These are phyloP conservation scores for Morpho deidamia DNA, from an alignment of 2,888 invertebrate species.

Conservation along the genomic window DNA sequence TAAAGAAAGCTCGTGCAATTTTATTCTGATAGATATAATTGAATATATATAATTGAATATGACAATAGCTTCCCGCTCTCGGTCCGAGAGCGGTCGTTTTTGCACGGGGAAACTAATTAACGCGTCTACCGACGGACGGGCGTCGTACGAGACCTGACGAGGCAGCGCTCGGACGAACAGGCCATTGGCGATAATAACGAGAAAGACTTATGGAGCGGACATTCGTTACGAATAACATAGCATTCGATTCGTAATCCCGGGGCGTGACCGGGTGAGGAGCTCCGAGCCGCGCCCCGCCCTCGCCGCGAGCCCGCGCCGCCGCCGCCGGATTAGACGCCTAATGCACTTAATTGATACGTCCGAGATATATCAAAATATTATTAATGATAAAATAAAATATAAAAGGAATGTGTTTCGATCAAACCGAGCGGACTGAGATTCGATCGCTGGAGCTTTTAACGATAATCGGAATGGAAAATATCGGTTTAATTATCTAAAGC, in stretches of 20 bases:
- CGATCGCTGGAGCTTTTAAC: constrained; percentile 4
- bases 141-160: too few species aligned
- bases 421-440: constrained; percentile 14
- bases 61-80: too few species aligned
- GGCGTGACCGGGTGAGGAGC: constrained; percentile 14
- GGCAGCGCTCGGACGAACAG: neutral
- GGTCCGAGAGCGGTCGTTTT: too few species aligned
- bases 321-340: constrained; percentile 14
- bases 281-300: neutral
- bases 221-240: neutral
- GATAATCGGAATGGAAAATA: constrained; percentile 9
- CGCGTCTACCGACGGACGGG: too few species aligned
- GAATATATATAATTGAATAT: too few species aligned
- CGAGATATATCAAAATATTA: constrained; percentile 23
- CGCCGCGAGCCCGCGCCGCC: neutral
- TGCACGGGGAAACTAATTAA: too few species aligned
- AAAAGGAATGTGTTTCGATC: constrained; percentile 11
- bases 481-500: constrained; percentile 11
- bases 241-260: constrained; percentile 7
- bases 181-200: constrained; percentile 1
- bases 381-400: constrained; percentile 19
- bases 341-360: constrained; percentile 21
- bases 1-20: too few species aligned
- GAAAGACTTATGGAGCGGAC: constrained; percentile 2
- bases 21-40: too few species aligned